phyloP scores from a whole-genome alignment of 1,140 invertebrate genomes.

The Colletes gigas region DNA sequence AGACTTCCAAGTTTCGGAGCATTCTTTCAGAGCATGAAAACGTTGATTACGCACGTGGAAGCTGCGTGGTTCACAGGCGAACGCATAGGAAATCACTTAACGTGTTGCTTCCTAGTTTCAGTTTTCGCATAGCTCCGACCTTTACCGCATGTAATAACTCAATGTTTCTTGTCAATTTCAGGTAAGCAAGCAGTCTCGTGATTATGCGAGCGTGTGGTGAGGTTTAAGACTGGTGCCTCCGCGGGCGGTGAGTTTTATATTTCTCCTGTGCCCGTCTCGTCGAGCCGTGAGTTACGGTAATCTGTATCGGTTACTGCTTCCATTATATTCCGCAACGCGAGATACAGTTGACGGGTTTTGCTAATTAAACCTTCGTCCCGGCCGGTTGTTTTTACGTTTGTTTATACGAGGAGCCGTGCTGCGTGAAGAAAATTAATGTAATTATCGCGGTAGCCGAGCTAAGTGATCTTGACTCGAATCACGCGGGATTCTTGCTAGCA shows the following conservation, averaged over 20 bases:
- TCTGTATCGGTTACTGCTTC: constrained; percentile 8
- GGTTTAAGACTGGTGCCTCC: neutral
- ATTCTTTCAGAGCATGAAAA: too few species aligned
- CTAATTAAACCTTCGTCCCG: constrained; percentile 25
- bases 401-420: constrained; percentile 18
- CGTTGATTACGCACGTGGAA: too few species aligned
- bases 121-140: too few species aligned
- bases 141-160: neutral
- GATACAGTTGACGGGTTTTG: neutral
- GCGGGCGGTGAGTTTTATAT: constrained; percentile 23
- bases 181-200: constrained; percentile 28
- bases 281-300: constrained; percentile 18
- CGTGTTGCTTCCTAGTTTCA: too few species aligned
- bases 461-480: neutral
- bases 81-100: too few species aligned
- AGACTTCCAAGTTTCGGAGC: too few species aligned
- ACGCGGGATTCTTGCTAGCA: neutral
- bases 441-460: constrained; percentile 6
- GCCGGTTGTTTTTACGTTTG: constrained; percentile 13
- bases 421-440: constrained; percentile 35
- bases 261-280: neutral
- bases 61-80: too few species aligned
- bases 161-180: constrained; percentile 14
- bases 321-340: constrained; percentile 6
- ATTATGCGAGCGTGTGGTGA: neutral